Evolutionary conservation across 2,888 invertebrate species (phyloP), one percentile per base, ranked within the genome.

Genomic region (Eupithecia dodoneata): DNA sequence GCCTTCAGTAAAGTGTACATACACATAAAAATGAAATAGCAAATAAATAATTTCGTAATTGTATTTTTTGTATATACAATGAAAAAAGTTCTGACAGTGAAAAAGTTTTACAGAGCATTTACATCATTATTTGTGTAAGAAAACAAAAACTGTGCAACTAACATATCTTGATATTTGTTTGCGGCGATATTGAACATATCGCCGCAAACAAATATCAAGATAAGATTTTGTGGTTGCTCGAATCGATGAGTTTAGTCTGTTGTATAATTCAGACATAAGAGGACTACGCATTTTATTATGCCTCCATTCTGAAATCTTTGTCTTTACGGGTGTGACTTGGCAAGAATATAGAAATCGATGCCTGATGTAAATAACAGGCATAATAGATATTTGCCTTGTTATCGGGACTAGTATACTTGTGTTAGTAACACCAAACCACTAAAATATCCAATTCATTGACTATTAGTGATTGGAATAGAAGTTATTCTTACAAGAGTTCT

Each of bases 181-280:
- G 76, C 75, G 72, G 71, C 59, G 78, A 76, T 77, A 79, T 79
- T n/a, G n/a, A n/a, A n/a, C n/a, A n/a, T n/a, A n/a, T n/a, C n/a
- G n/a, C n/a, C n/a, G n/a, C n/a, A n/a, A n/a, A n/a, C n/a, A n/a
- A n/a, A n/a, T n/a, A n/a, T n/a, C n/a, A n/a, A n/a, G n/a, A n/a
- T n/a, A 80, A 80, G 82, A 81, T 81, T 84, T 77, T 79, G 79
- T 76, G 71, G 76, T 74, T 66, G 80, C 83, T 79, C 79, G 78
- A 82, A 82, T 74, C 79, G 76, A 80, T 81, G 76, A 80, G 76
- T 81, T 83, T 67, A 74, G 72, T 76, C 76, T 75, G 74, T 82
- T 82, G 83, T 81, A 87, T 87, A 86, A 85, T 84, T 86, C 84
- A 81, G 79, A 76, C 76, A 80, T 86, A 83, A 77, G 78, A 78